A percentile compares a stretch with the other conserved stretches of the same genome.
phyloP scores from a whole-genome alignment of 2,113 vertebrate genomes.

The Motacilla tschutschensis region DNA sequence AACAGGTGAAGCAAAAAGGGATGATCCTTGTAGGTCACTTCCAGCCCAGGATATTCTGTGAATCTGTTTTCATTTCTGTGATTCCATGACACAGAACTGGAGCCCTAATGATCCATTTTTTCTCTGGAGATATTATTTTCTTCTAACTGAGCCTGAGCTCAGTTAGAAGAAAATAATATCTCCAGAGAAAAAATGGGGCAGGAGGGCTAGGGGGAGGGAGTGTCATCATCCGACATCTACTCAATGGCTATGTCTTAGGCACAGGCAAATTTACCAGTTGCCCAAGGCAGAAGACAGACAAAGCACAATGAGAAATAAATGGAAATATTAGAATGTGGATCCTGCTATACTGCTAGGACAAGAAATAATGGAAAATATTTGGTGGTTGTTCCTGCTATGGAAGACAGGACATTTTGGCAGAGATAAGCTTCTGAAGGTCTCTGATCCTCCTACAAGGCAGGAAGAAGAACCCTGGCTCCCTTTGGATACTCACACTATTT shows the following conservation, averaged over 20 bases:
- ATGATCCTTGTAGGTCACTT: not conserved
- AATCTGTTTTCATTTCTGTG: not conserved
- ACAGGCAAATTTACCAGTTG: not conserved
- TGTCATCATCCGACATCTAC: not conserved
- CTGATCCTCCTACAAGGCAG: not conserved
- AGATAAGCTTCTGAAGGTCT: not conserved
- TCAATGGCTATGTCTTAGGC: not conserved
- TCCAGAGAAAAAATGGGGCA: not conserved
- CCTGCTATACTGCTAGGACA: not conserved
- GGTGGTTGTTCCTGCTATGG: not conserved
- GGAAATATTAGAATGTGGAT: not conserved
- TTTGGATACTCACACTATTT: not conserved
- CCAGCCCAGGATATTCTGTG: not conserved
- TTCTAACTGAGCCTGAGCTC: too few species aligned
- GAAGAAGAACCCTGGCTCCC: not conserved
- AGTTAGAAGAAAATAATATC: not conserved
- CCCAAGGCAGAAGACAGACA: not conserved
- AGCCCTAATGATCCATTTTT: not conserved
- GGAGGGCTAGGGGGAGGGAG: rapidly evolving
- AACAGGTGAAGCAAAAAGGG: not conserved
- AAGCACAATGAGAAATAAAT: not conserved
- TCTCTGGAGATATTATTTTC: too few species aligned
- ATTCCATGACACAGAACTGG: not conserved
- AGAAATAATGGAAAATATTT: not conserved
- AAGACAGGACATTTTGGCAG: not conserved